Conservation (phyloP, 37 sponge, comb jelly and placozoan species). For the Chondrilla cf. caribensis region DNA sequence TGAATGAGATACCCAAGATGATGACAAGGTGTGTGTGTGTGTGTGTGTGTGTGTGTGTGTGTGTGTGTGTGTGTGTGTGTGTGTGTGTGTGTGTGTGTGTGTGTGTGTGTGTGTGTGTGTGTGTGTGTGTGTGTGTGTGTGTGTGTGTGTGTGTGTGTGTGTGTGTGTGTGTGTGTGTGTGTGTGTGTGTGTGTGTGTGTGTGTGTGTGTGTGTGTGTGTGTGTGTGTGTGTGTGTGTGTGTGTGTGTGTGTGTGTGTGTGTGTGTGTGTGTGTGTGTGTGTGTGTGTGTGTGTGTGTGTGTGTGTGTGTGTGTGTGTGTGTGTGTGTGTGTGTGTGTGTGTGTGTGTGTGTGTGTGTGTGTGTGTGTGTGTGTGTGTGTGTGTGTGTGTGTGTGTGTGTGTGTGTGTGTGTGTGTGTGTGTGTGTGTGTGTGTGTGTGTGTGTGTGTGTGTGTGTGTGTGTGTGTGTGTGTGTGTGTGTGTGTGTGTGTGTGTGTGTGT, state of each 20-base stretch:
- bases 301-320: slow-evolving; percentile 39
- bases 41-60: slow-evolving; percentile 12
- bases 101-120: not conserved
- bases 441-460: not conserved
- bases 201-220: slow-evolving; percentile 14
- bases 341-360: slow-evolving; percentile 36
- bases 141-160: slow-evolving; percentile 19
- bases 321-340: slow-evolving; percentile 36
- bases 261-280: slow-evolving; percentile 18
- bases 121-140: slow-evolving; percentile 17
- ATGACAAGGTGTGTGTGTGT: not conserved
- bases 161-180: not conserved
- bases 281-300: slow-evolving; percentile 28
- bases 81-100: not conserved
- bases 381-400: slow-evolving; percentile 46
- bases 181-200: slow-evolving; percentile 17
- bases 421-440: slow-evolving; percentile 38
- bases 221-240: slow-evolving; percentile 10
- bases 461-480: slow-evolving; percentile 30
- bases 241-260: slow-evolving; percentile 36
- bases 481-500: slow-evolving; percentile 40
- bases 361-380: slow-evolving; percentile 29
- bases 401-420: slow-evolving; percentile 32
- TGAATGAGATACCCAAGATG: not conserved
- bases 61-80: not conserved